Base-by-base conservation (phyloP, 2,888 invertebrate species). In the Cyclophora punctaria region DNA sequence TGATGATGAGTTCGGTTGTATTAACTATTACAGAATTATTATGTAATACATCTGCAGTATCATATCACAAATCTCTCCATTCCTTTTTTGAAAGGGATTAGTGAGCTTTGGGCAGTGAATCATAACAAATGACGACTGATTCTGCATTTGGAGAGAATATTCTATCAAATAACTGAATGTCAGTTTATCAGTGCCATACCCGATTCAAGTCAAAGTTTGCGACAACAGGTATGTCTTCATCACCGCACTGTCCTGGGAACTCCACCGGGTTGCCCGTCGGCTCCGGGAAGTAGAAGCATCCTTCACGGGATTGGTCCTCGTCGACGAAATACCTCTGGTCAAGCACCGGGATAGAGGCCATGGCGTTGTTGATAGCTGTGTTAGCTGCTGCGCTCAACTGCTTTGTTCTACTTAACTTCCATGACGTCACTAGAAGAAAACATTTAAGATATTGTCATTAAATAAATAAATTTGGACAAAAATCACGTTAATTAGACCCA, bases 221-320 rank as follows among this genome's bases (percentile, higher is more conserved):
- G 5, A 44, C 44, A 20, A 44, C 44, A 44, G 44, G 44, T 44
- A 44, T 44, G 2, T 4, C 34, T 34, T 44, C 44, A 44, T 44
- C 44, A 55, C 80, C 71, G 54, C 80, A 80, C 5, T 67, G 67
- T 42, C 80, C 80, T 6, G 67, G 70, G 63, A 78, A 76, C 2
- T 62, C 55, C 0, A 77, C 77, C 0, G 72, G 71, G 0, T 62
- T 58, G 3, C 70, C 73, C 3, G 59, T 54, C 0, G 71, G 71
- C 35, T 68, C 70, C 0, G 78, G 79, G 59, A 58, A 73, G 52
- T 75, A 77, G 66, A 79, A 79, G 51, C 77, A 77, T n/a, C 68
- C 80, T 3, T 56, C 61, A 2, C 48, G 56, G 20, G 57, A 63
- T 4, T 78, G 78, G 42, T 73, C 69, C 3, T 62, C 62, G 1